phyloP scores from a whole-genome alignment of 2,113 vertebrate species.

The Dolichallabes microphthalmus region DNA sequence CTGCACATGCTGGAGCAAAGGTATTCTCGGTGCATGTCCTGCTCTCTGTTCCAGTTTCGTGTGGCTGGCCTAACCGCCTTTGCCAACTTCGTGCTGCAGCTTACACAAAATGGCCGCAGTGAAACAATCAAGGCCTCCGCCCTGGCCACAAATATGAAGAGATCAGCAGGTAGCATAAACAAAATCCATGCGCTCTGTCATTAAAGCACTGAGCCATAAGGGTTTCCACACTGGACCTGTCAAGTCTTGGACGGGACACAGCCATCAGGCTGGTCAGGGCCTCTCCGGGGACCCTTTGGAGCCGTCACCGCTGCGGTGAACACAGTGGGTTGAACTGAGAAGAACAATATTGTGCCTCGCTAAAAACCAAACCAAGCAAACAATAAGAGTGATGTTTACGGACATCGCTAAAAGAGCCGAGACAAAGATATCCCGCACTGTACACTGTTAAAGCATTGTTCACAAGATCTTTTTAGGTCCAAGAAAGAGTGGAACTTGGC shows the following conservation, averaged over 20 bases:
- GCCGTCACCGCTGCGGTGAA: conserved; percentile 32
- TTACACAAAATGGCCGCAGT: conserved; percentile 61
- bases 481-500: conserved; percentile 41
- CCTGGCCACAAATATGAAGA: conserved; percentile 67
- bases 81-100: conserved; percentile 45
- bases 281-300: conserved; percentile 35
- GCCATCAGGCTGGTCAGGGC: conserved; percentile 14
- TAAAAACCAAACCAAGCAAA: conserved; percentile 39
- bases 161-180: conserved; percentile 75
- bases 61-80: conserved; percentile 30
- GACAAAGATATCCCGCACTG: conserved; percentile 7
- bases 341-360: conserved; percentile 41
- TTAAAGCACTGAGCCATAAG: conserved; percentile 49
- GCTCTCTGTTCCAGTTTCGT: conserved; percentile 42
- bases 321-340: conserved; percentile 30
- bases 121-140: conserved; percentile 64
- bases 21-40: conserved; percentile 27
- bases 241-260: conserved; percentile 24
- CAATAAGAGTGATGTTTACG: conserved; percentile 10
- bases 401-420: conserved; percentile 5
- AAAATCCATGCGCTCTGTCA: conserved; percentile 63
- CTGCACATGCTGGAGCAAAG: conserved; percentile 23
- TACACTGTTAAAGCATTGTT: conserved; percentile 31
- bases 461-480: conserved; percentile 27
- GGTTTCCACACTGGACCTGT: conserved; percentile 33